Conservation (phyloP, 2,113 vertebrate genomes). For the Psilopogon haemacephalus region DNA sequence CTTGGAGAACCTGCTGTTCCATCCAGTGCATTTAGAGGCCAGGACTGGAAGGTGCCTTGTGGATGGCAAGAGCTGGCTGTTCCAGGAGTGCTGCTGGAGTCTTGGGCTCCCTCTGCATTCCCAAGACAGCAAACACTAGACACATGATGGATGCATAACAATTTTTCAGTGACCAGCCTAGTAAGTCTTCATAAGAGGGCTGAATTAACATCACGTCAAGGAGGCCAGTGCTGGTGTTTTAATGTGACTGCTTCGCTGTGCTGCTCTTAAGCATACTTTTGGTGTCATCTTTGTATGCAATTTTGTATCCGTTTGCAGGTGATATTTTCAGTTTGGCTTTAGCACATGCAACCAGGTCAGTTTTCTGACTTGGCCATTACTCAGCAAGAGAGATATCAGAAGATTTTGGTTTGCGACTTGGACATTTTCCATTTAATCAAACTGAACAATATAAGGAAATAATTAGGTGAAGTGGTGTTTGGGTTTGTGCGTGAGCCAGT, state of each 20-base stretch:
- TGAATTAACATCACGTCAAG: neutral
- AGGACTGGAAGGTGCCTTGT: neutral
- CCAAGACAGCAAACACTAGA: neutral
- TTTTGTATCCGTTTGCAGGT: neutral
- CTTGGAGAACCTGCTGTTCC: neutral
- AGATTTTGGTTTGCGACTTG: neutral
- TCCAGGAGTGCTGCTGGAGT: neutral
- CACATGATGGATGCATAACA: neutral
- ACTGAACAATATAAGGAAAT: slow-evolving; percentile 8
- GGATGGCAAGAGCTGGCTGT: neutral
- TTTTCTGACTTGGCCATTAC: neutral
- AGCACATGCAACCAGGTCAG: neutral
- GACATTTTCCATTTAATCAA: neutral
- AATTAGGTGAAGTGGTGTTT: neutral
- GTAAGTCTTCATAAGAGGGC: slow-evolving; percentile 13
- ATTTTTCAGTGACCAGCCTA: slow-evolving; percentile 5
- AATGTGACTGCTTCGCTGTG: neutral
- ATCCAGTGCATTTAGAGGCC: neutral
- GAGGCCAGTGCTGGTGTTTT: slow-evolving; percentile 1
- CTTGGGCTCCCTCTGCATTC: neutral
- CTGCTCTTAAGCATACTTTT: neutral
- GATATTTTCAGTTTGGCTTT: neutral
- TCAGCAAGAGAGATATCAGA: neutral
- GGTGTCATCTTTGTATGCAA: neutral
- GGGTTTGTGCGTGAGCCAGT: neutral